A percentile compares a stretch with the other conserved stretches of the same genome.
phyloP scores from a whole-genome alignment of 30 jellyfish, hydroid and myxozoan genomes.

The Aurelia sp. region DNA sequence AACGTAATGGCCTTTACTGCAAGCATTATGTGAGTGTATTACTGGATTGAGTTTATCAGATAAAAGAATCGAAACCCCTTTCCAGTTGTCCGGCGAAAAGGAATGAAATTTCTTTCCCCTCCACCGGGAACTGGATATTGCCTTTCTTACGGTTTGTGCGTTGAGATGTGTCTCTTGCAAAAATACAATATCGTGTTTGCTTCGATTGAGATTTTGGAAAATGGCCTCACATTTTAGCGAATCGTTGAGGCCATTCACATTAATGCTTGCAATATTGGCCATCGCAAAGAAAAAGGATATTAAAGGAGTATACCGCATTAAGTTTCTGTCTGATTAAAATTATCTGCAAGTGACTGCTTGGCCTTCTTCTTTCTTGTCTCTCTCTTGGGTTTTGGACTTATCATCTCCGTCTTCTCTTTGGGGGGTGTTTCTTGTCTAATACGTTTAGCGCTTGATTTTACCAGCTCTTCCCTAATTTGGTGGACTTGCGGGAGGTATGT shows the following conservation, averaged over 20 bases:
- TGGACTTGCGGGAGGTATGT: too few relatives aligned
- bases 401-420: neutral
- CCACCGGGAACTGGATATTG: neutral
- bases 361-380: neutral
- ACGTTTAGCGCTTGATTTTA: neutral
- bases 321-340: neutral
- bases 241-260: constrained; percentile 28
- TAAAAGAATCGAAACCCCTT: constrained; percentile 15
- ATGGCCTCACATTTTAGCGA: constrained; percentile 7
- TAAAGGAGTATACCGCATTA: neutral
- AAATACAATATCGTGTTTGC: constrained; percentile 6
- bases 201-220: neutral
- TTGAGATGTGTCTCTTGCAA: constrained; percentile 31
- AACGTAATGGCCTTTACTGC: neutral
- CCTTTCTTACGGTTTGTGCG: neutral
- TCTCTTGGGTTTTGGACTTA: neutral
- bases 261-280: constrained; percentile 20
- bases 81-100: constrained; percentile 1
- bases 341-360: neutral
- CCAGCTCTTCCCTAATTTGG: too few relatives aligned
- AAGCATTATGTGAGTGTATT: constrained; percentile 18
- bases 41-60: constrained; percentile 10
- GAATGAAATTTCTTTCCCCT: constrained; percentile 8
- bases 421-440: neutral
- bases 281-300: neutral